Conservation (phyloP, 2,113 vertebrate genomes). For the Trogon surrucura region DNA sequence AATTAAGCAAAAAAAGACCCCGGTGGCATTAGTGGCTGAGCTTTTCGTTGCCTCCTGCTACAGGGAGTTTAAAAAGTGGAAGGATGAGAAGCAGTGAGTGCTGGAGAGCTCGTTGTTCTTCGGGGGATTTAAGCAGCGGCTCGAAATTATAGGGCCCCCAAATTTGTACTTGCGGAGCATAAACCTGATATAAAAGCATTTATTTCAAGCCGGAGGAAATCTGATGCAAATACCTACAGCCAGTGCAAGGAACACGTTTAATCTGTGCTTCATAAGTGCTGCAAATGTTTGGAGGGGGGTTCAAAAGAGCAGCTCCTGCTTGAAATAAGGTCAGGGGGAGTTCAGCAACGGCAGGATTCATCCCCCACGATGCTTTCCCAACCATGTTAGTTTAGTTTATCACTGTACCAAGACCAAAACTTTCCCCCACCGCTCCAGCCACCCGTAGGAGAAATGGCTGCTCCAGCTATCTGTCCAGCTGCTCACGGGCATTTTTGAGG, state of each 20-base stretch:
- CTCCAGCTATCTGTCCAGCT: neutral
- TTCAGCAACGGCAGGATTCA: constrained; percentile 14
- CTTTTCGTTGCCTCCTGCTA: neutral
- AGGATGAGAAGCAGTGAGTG: neutral
- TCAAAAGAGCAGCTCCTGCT: neutral
- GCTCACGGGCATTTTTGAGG: neutral
- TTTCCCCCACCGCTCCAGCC: neutral
- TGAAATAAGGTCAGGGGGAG: constrained; percentile 27
- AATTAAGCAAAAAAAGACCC: neutral
- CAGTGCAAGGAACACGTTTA: neutral
- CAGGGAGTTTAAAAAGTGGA: neutral
- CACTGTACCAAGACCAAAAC: neutral
- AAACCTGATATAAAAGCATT: neutral
- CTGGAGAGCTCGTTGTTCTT: neutral
- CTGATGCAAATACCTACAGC: neutral
- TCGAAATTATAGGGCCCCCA: neutral
- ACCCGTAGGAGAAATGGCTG: neutral
- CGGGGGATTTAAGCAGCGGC: fast-evolving
- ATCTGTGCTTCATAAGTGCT: neutral
- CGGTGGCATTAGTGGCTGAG: neutral
- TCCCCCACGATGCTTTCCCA: neutral
- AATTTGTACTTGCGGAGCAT: neutral
- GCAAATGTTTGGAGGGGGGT: neutral
- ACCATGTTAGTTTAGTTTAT: neutral
- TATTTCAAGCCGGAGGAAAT: neutral